Evolutionary conservation across 2,888 invertebrate species (phyloP).

Genomic region (Dynastes hyllus): DNA sequence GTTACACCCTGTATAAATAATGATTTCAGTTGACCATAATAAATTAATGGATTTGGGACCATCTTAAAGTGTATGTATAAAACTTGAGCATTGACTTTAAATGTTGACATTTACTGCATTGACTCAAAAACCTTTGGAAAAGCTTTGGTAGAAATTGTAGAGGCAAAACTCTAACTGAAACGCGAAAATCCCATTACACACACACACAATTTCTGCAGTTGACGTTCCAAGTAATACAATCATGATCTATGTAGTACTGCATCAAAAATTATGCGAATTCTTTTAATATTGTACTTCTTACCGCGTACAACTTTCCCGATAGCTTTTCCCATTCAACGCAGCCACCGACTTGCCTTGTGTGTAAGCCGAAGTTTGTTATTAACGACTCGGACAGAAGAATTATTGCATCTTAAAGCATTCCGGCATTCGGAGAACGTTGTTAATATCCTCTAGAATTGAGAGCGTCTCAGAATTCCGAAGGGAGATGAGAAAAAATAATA

Average conservation of each 20-base stretch:
- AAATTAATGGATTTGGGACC: no score
- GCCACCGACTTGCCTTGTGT: neutral
- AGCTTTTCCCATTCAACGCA: neutral
- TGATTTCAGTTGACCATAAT: no score
- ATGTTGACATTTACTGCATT: no score
- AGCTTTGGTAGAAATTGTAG: no score
- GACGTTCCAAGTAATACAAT: no score
- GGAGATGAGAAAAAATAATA: neutral
- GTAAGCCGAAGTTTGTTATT: conserved; percentile 3
- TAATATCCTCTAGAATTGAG: conserved; percentile 15
- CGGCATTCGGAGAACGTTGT: conserved; percentile 17
- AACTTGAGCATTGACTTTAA: no score
- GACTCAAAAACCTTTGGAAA: no score
- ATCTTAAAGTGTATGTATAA: no score
- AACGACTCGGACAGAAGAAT: conserved; percentile 11
- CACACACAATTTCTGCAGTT: no score
- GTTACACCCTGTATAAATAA: no score
- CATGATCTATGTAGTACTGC: neutral
- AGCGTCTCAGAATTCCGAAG: neutral
- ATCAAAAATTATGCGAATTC: neutral
- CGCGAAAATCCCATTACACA: no score
- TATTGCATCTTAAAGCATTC: conserved; percentile 23
- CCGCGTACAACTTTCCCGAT: neutral
- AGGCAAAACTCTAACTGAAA: no score
- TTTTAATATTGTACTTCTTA: neutral